Percentiles rank a stretch among this genome's conserved stretches.
Evolutionary conservation across 2,113 vertebrate species (phyloP).

Genomic region (Heliornis fulica): DNA sequence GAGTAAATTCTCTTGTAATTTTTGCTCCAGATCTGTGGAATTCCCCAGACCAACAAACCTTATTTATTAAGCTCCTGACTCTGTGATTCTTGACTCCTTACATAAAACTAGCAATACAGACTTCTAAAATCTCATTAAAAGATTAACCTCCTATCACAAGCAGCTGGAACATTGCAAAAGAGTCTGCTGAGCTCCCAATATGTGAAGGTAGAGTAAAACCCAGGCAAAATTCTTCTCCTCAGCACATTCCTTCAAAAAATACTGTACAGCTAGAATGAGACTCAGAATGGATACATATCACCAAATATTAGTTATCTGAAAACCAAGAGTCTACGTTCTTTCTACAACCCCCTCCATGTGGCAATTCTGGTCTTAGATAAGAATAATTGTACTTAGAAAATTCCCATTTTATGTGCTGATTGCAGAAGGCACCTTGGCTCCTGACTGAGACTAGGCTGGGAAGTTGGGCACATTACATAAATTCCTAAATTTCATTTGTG

Average conservation of each 20-base stretch:
- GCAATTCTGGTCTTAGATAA: neutral
- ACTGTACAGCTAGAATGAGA: neutral
- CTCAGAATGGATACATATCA: neutral
- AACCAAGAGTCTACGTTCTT: neutral
- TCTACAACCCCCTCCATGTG: neutral
- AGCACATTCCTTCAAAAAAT: neutral
- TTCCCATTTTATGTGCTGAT: neutral
- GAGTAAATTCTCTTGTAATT: neutral
- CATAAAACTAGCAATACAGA: neutral
- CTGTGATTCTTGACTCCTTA: neutral
- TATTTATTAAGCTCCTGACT: conserved; percentile 2
- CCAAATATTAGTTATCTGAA: neutral
- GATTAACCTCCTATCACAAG: conserved; percentile 26
- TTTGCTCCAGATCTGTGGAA: neutral
- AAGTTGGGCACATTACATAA: neutral
- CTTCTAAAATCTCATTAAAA: conserved; percentile 57
- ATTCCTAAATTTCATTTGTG: neutral
- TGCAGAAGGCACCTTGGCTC: neutral
- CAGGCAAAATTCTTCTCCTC: neutral
- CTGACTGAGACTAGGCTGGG: neutral
- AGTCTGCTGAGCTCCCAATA: neutral
- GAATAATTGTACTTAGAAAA: neutral
- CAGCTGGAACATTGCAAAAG: neutral
- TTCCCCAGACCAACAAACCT: neutral
- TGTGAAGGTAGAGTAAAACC: neutral